Conservation (phyloP, 2,797 vertebrate species). For the Microctenopoma steveboyesi region DNA sequence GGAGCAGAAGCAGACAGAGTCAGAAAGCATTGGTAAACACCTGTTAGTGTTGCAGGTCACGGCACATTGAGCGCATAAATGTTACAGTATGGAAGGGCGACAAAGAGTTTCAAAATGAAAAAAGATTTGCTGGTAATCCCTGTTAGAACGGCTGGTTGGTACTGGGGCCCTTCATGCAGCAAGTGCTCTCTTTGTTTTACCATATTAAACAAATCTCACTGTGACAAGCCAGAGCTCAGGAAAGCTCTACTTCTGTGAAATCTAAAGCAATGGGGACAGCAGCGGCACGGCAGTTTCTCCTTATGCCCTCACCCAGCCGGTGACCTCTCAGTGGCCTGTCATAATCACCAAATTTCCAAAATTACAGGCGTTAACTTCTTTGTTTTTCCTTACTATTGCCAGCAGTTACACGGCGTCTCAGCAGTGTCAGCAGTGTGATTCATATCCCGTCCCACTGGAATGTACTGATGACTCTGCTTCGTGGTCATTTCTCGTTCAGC, state of each 20-base stretch:
- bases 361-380: constrained; percentile 20
- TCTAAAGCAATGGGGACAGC: constrained; percentile 42
- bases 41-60: constrained; percentile 59
- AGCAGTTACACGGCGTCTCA: constrained; percentile 43
- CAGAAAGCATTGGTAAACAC: constrained; percentile 50
- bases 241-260: constrained; percentile 60
- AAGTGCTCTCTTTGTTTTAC: constrained; percentile 54
- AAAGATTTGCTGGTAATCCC: background rate
- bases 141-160: constrained; percentile 40
- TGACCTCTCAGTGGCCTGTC: constrained; percentile 48
- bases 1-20: constrained; percentile 40
- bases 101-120: constrained; percentile 13
- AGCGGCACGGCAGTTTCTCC: constrained; percentile 5
- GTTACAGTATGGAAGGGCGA: constrained; percentile 26
- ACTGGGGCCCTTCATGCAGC: constrained; percentile 30
- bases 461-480: constrained; percentile 56
- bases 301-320: background rate
- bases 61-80: constrained; percentile 18
- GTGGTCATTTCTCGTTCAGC: constrained; percentile 48
- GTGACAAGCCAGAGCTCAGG: constrained; percentile 49
- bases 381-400: constrained; percentile 20
- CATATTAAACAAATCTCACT: constrained; percentile 61
- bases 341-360: constrained; percentile 42
- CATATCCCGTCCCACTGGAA: constrained; percentile 62
- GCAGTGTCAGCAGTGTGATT: constrained; percentile 65